Evolutionary conservation across 2,113 vertebrate species (phyloP).

Genomic region (Nycticryphes semicollaris): DNA sequence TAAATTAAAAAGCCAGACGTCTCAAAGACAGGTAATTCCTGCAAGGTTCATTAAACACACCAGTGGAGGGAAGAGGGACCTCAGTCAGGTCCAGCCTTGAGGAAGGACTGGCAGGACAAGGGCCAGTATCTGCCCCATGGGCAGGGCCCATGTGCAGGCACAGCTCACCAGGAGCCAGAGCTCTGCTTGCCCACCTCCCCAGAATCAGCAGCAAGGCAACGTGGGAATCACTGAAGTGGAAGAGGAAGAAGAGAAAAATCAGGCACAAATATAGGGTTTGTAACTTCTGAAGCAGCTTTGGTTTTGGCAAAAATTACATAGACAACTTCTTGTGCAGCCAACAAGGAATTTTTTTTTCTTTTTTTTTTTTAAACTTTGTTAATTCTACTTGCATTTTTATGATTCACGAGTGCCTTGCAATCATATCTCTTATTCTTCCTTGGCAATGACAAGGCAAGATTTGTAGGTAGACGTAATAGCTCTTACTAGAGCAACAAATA

Average conservation of each 20-base stretch:
- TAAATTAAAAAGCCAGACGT: not conserved
- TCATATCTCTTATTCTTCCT: not conserved
- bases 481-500: not conserved
- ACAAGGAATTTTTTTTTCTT: not conserved
- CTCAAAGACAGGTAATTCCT: not conserved
- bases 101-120: not conserved
- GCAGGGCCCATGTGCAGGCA: not conserved
- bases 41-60: accelerated
- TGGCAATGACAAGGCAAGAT: not conserved
- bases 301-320: not conserved
- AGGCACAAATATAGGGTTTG: not conserved
- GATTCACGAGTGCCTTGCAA: not conserved
- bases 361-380: not conserved
- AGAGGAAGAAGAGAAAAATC: accelerated
- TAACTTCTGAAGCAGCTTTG: not conserved
- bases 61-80: not conserved
- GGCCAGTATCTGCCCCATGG: too few species aligned
- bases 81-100: not conserved
- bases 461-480: not conserved
- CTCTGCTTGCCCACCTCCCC: not conserved
- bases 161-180: not conserved
- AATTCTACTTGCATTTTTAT: not conserved
- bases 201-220: not conserved
- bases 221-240: not conserved
- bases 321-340: not conserved